Conservation (phyloP, 2,113 vertebrate species). For the Tupaia chinensis region DNA sequence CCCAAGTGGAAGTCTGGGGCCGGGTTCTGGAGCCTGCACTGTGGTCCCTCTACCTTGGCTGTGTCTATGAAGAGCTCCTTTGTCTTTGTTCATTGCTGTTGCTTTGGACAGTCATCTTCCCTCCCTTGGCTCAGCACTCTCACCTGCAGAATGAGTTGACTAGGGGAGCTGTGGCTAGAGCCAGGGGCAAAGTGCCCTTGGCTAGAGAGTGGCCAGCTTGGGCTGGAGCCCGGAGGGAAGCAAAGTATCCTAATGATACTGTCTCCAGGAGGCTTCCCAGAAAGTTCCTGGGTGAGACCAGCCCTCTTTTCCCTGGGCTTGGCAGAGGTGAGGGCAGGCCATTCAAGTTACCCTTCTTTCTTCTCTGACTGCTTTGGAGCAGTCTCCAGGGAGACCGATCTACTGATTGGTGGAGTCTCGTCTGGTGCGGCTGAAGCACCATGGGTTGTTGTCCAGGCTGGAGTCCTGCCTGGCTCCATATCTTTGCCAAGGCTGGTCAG, state of each 20-base stretch:
- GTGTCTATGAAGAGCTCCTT: background rate
- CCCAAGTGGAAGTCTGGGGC: background rate
- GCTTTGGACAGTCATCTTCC: background rate
- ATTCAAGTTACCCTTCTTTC: background rate
- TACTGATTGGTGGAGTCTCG: background rate
- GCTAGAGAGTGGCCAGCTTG: background rate
- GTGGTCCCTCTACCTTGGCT: background rate
- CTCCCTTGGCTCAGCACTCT: background rate
- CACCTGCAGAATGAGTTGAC: background rate
- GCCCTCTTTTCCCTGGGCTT: background rate
- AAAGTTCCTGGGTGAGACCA: background rate
- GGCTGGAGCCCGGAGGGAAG: background rate
- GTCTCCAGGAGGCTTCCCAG: background rate
- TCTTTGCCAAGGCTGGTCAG: constrained; percentile 23
- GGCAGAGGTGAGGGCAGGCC: background rate
- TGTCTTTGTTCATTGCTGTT: background rate
- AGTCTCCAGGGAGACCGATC: background rate
- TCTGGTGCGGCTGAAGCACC: background rate
- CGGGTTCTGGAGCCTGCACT: too few species aligned
- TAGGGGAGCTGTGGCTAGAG: background rate
- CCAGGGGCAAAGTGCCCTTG: background rate
- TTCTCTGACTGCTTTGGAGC: background rate
- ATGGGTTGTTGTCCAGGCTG: background rate
- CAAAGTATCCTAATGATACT: background rate
- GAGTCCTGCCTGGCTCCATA: background rate